Conservation (phyloP, 2,113 vertebrate species). For the Melozone crissalis region DNA sequence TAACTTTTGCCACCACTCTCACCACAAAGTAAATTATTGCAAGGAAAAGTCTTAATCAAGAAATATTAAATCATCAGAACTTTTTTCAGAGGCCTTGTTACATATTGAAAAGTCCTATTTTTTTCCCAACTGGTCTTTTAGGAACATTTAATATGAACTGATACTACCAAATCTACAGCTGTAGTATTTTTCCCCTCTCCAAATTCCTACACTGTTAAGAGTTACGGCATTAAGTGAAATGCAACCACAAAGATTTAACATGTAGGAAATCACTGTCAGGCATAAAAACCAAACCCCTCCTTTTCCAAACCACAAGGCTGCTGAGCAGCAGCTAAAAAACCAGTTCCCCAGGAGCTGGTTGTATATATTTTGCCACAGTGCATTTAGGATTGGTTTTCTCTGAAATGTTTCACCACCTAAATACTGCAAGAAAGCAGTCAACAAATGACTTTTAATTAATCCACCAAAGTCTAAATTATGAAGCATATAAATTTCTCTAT, state of each 20-base stretch:
- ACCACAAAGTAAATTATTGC: neutral
- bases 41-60: neutral
- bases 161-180: neutral
- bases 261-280: neutral
- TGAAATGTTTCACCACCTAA: neutral
- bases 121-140: neutral
- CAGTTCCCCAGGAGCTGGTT: neutral
- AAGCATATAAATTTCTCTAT: neutral
- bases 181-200: neutral
- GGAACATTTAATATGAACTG: constrained; percentile 49
- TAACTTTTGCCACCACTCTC: neutral
- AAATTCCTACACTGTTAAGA: neutral
- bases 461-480: neutral
- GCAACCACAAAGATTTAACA: neutral
- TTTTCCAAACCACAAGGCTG: neutral
- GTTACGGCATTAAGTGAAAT: neutral
- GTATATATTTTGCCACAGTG: neutral
- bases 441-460: neutral
- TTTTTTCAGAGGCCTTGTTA: neutral
- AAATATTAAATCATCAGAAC: neutral
- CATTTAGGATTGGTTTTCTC: neutral
- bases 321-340: neutral
- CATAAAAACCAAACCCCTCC: neutral
- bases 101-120: neutral
- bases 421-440: neutral